Conservation (phyloP, 2,113 vertebrate species). For the Euleptes europaea region DNA sequence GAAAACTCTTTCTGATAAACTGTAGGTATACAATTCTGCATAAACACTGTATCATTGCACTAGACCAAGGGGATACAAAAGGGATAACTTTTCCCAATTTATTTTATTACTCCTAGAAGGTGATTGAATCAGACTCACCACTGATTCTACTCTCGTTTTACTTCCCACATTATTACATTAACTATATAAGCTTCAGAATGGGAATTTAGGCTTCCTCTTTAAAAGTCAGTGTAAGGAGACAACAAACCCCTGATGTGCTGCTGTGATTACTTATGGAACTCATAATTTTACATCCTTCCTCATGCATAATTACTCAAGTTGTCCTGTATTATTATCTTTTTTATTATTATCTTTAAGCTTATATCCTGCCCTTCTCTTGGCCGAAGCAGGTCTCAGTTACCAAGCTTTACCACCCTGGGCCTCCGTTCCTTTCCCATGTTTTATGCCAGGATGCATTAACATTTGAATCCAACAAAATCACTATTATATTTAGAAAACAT, state of each 20-base stretch:
- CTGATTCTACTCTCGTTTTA: not conserved
- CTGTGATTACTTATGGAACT: not conserved
- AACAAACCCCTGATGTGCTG: not conserved
- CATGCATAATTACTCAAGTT: too few species aligned
- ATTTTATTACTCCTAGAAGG: not conserved
- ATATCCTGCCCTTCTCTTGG: too few species aligned
- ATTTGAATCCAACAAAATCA: not conserved
- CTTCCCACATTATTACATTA: not conserved
- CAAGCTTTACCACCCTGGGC: not conserved
- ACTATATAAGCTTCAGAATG: not conserved
- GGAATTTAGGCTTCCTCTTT: not conserved
- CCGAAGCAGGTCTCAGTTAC: too few species aligned
- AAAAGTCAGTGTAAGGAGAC: not conserved
- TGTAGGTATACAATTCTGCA: not conserved
- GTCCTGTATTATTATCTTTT: too few species aligned
- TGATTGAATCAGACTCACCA: not conserved
- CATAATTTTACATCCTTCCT: too few species aligned
- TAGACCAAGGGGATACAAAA: not conserved
- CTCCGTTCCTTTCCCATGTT: not conserved
- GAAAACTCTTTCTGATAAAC: not conserved
- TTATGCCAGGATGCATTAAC: not conserved
- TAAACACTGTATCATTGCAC: not conserved
- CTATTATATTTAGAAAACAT: not conserved
- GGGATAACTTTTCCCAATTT: not conserved
- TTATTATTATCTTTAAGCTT: too few species aligned